phyloP scores from a whole-genome alignment of 2,113 vertebrate genomes.

The Myrmecophaga tridactyla region DNA sequence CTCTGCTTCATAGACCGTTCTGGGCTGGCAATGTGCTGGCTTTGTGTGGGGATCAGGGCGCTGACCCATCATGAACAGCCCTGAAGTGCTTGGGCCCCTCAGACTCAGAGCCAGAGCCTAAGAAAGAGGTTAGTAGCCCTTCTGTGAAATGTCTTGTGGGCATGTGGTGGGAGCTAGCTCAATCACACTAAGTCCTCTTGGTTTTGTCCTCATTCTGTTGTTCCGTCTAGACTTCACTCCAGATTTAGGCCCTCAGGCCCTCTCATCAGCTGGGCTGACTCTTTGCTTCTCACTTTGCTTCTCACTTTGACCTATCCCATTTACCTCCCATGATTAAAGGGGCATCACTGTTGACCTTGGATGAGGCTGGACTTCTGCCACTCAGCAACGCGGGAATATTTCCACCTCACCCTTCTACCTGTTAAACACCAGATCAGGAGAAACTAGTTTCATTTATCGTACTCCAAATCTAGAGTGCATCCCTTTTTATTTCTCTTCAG shows the following conservation, averaged over 20 bases:
- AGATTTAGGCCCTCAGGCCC: not conserved
- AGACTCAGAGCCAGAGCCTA: not conserved
- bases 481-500: not conserved
- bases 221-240: not conserved
- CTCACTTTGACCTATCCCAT: not conserved
- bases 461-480: not conserved
- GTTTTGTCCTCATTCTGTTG: not conserved
- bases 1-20: not conserved
- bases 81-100: accelerated
- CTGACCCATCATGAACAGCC: not conserved
- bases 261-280: not conserved
- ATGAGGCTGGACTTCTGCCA: not conserved
- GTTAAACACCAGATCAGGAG: not conserved
- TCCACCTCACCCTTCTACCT: not conserved
- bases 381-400: not conserved
- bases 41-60: not conserved
- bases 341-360: not conserved
- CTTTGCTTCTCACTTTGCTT: not conserved
- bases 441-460: not conserved
- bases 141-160: not conserved
- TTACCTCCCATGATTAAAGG: not conserved
- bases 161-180: not conserved
- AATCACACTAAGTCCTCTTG: not conserved
- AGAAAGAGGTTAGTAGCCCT: not conserved
- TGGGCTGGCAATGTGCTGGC: not conserved